Evolutionary conservation across 2,113 vertebrate genomes (phyloP).

Genomic region (Eulemur macaco): DNA sequence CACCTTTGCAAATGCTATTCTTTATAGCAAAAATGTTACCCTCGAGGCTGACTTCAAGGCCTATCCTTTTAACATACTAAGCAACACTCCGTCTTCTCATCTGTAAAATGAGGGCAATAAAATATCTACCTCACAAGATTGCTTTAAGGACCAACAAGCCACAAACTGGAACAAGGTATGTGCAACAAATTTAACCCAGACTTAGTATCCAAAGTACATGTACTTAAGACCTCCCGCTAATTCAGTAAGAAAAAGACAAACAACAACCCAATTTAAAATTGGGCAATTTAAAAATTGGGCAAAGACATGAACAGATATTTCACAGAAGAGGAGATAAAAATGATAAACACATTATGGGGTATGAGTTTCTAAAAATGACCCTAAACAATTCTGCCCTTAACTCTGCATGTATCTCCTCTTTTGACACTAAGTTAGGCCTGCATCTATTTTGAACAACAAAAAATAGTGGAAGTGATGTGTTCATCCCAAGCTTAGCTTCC

Average conservation of each 20-base stretch:
- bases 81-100: neutral
- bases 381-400: neutral
- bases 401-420: neutral
- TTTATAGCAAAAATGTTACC: conserved; percentile 32
- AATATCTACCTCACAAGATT: neutral
- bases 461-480: neutral
- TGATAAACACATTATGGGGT: neutral
- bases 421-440: neutral
- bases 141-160: neutral
- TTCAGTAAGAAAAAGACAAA: neutral
- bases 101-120: conserved; percentile 30
- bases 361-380: neutral
- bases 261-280: neutral
- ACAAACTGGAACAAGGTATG: neutral
- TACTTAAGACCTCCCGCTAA: neutral
- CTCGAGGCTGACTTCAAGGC: neutral
- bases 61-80: neutral
- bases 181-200: conserved; percentile 33
- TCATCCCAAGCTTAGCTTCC: neutral
- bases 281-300: neutral
- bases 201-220: neutral
- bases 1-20: neutral
- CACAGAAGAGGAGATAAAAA: conserved; percentile 2
- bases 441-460: neutral
- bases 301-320: conserved; percentile 22